Evolutionary conservation across 2,888 invertebrate genomes (phyloP).

Genomic region (Calameuta pallipes): DNA sequence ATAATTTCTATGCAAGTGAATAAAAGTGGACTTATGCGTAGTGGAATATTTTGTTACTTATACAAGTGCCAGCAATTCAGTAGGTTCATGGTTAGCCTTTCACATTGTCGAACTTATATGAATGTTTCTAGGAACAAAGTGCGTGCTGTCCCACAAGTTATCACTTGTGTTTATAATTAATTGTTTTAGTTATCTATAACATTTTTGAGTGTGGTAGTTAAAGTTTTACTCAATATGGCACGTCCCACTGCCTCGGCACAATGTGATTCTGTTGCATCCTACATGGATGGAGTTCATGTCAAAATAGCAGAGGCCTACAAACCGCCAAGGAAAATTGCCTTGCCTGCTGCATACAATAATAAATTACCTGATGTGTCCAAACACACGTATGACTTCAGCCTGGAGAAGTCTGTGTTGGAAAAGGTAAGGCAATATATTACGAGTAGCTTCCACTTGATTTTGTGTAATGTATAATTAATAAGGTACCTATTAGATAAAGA

Average conservation of each 20-base stretch:
- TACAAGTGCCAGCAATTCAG: not conserved
- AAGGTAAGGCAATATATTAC: constrained; percentile 61
- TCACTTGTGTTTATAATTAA: not conserved
- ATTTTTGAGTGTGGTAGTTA: not conserved
- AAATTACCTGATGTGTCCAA: constrained; percentile 70
- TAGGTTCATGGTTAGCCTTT: not conserved
- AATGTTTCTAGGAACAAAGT: not conserved
- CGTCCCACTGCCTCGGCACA: constrained; percentile 50
- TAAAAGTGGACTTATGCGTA: not conserved
- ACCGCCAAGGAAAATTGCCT: constrained; percentile 78
- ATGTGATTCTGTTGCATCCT: constrained; percentile 67
- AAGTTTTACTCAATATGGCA: constrained; percentile 41
- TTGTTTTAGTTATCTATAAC: not conserved
- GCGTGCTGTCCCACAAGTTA: not conserved
- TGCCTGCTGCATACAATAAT: constrained; percentile 71
- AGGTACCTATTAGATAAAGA: not conserved
- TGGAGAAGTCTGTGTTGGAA: constrained; percentile 78
- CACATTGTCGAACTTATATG: not conserved
- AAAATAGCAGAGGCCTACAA: constrained; percentile 90
- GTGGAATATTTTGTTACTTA: not conserved
- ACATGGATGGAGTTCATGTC: constrained; percentile 87
- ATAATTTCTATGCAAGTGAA: not conserved
- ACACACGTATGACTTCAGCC: constrained; percentile 76
- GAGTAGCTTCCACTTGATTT: not conserved
- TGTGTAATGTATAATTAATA: constrained; percentile 5